phyloP scores from a whole-genome alignment of 2,113 vertebrate species.

The Rutilus rutilus region DNA sequence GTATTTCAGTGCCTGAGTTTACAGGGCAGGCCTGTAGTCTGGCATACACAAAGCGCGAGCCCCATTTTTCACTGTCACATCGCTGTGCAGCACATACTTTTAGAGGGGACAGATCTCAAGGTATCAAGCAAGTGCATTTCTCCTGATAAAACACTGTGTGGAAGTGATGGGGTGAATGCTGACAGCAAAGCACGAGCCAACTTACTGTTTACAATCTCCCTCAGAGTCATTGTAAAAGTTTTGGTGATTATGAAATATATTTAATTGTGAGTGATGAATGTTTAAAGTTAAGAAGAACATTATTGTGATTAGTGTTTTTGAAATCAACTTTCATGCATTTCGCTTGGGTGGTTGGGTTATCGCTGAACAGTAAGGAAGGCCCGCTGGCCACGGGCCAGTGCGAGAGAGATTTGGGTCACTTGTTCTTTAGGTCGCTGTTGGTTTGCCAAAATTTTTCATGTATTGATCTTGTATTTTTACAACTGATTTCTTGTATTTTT shows the following conservation, averaged over 20 bases:
- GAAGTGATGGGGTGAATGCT: conserved; percentile 24
- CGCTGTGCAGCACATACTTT: conserved; percentile 18
- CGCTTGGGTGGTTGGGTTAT: neutral
- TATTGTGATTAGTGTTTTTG: neutral
- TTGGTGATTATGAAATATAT: neutral
- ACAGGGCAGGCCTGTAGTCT: conserved; percentile 22
- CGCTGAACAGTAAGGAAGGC: neutral
- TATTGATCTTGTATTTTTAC: neutral
- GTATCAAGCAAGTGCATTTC: conserved; percentile 49
- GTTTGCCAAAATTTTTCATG: neutral
- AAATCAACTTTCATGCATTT: neutral
- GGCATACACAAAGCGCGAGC: neutral
- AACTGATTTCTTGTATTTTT: neutral
- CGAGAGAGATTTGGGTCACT: neutral
- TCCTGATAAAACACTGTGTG: conserved; percentile 38
- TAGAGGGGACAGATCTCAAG: conserved; percentile 35
- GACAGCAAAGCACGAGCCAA: neutral
- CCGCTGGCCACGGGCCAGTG: neutral
- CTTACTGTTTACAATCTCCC: neutral
- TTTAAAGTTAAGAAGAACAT: neutral
- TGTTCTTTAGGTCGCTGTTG: neutral
- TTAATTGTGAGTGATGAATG: neutral
- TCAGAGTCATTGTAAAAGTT: conserved; percentile 5
- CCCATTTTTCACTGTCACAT: conserved; percentile 49
- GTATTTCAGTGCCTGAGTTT: conserved; percentile 40